Evolutionary conservation across 2,113 vertebrate species (phyloP).

Genomic region (Actinemys pallida): DNA sequence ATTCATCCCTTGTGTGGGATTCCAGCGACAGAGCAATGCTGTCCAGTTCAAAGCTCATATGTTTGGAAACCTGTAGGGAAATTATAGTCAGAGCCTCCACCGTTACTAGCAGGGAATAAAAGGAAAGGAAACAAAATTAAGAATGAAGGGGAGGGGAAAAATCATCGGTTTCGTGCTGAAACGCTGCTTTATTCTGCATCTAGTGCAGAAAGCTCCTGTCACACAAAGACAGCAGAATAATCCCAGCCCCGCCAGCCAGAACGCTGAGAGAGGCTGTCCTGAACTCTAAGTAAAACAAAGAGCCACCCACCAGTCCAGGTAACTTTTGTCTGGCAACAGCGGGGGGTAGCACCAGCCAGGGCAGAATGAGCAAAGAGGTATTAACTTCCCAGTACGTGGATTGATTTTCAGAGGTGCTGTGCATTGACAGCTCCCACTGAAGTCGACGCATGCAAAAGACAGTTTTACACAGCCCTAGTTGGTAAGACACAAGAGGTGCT

Average conservation of each 20-base stretch:
- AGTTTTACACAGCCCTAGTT: background rate
- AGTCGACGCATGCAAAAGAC: background rate
- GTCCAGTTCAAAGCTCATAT: background rate
- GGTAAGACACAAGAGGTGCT: background rate
- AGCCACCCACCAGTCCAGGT: background rate
- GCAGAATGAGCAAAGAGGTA: background rate
- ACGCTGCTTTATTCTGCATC: background rate
- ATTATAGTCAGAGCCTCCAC: background rate
- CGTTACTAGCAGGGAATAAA: background rate
- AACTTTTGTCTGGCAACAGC: background rate
- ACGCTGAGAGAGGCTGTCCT: background rate
- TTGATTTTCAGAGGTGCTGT: background rate
- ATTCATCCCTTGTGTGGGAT: fast-evolving
- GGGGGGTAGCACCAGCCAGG: background rate
- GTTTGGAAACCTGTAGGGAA: background rate
- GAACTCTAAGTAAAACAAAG: background rate
- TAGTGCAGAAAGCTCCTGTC: background rate
- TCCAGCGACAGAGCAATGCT: fast-evolving
- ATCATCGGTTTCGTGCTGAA: fast-evolving
- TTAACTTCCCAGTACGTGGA: background rate
- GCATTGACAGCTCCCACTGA: background rate
- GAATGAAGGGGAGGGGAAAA: background rate
- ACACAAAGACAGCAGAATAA: background rate
- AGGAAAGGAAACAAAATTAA: background rate
- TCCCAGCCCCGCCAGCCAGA: background rate